Evolutionary conservation across 1,140 invertebrate genomes (phyloP).

Genomic region (Drosophila ananassae): DNA sequence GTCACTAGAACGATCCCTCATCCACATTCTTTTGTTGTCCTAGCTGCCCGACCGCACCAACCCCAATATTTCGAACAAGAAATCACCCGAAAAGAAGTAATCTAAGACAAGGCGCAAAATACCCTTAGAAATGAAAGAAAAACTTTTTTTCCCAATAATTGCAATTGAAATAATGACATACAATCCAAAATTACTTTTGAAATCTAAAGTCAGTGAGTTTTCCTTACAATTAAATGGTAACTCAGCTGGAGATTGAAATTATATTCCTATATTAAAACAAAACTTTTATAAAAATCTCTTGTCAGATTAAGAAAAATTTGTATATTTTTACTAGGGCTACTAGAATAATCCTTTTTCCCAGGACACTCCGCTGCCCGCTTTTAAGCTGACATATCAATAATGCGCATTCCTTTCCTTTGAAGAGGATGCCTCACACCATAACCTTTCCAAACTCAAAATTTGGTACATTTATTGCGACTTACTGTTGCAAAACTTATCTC

Average conservation of each 20-base stretch:
- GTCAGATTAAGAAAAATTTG: constrained; percentile 37
- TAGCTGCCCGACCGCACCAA: constrained; percentile 53
- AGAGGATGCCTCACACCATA: not conserved
- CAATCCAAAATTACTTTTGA: not conserved
- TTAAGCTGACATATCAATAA: constrained; percentile 26
- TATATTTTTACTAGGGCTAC: not conserved
- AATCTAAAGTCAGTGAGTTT: constrained; percentile 27
- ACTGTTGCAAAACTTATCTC: constrained; percentile 46
- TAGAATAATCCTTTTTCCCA: constrained; percentile 40
- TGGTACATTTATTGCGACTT: constrained; percentile 73
- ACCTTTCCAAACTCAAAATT: constrained; percentile 50
- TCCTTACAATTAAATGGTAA: not conserved
- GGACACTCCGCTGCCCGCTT: constrained; percentile 14
- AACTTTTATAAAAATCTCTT: not conserved
- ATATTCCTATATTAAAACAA: no score
- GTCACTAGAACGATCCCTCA: constrained; percentile 52
- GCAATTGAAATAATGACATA: constrained; percentile 18
- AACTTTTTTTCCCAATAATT: constrained; percentile 35
- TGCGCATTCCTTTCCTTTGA: constrained; percentile 47
- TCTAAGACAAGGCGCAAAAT: constrained; percentile 19
- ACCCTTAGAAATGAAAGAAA: constrained; percentile 29
- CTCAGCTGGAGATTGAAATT: not conserved
- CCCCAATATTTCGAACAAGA: constrained; percentile 55
- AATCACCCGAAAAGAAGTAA: constrained; percentile 28
- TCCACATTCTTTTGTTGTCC: constrained; percentile 38